Evolutionary conservation across 2,888 invertebrate species (phyloP), one percentile per base, ranked within the genome.

Genomic region (Melanostoma mellinum): DNA sequence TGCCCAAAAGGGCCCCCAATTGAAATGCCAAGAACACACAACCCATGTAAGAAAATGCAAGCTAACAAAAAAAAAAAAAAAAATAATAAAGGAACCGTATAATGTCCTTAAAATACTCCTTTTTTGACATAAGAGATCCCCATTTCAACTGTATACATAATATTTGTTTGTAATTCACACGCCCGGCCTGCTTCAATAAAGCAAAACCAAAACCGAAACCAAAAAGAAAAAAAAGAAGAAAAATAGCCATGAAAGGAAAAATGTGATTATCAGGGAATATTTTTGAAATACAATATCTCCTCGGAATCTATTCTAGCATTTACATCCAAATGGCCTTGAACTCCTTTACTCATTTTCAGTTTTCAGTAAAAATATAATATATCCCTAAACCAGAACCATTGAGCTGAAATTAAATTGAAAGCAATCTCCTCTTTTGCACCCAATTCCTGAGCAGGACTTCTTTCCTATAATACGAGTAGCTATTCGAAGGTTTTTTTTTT

Each of bases 261-360:
- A 36, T 61, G 53, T 35, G 55, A 71, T 60, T 35, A 53, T 58
- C 30, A 46, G 46, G 52, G 42, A 53, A 42, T 46, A 67, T 52
- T 52, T 67, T 61, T 68, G 68, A 76, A 71, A 63, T 58, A 77
- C 53, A 44, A 46, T 46, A 46, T 55, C 56, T 6, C n/a, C 42
- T 8, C n/a, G 44, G 4, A 10, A 46, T 4, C n/a, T 42, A 3
- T 42, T 42, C 10, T 10, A 46, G 9, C 50, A 77, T 71, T 72
- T 65, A 67, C 71, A 71, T 65, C 55, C 20, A 72, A 78, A 67
- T 44, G 60, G 35, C 78, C 72, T 73, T 78, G 78, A 78, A 78
- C 20, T 20, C 20, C 67, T 78, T 68, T 72, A 32, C 30, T 20
- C 72, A 72, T 60, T 65, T 65, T 53, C 72, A 52, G 58, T 4